Evolutionary conservation across 1,140 invertebrate genomes (phyloP), one percentile per base, ranked within the genome.

Genomic region (Atta colombica): DNA sequence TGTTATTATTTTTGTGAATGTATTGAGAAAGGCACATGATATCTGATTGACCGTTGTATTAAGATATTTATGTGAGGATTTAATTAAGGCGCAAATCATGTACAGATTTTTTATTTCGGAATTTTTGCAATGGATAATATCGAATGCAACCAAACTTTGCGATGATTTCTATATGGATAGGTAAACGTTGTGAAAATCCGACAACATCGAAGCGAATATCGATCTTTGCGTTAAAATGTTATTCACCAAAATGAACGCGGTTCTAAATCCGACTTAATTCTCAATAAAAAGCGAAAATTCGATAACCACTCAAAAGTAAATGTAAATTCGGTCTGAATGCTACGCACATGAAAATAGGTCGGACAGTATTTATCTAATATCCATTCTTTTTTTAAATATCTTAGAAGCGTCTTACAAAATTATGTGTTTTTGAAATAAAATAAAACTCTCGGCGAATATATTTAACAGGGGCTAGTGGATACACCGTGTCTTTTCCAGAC

Each of bases 151-250:
- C 8, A 75, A 84, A 84, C 25, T 81, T 81, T 58, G 18, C 68
- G 31, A 74, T 2, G 8, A 1, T 75, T 12, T 63, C 14, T 35
- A 61, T 49, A 61, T 49, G 69, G 80, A 18, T 74, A 84, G 39
- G 68, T 82, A 49, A 81, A 81, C 35, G 18, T 58, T 12, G 51
- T 31, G 39, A 74, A 82, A 75, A 75, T 51, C 69, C 55, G 39
- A 25, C 18, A 75, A 25, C n/a, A 74, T 14, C 53, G 66, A 61
- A n/a, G 35, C 68, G 55, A 82, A 84, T 75, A 84, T 84, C 69
- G 69, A 84, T 84, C 12, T 35, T 25, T 18, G 39, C 55, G 53
- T 14, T 60, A 82, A 82, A 82, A 74, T 45, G 25, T 68, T 80
- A 66, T 39, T 68, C 80, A 18, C 14, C 45, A 18, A 61, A 75